These are phyloP conservation scores for Heliconius hermathena DNA, from an alignment of 1,140 invertebrate genomes.

Conservation along the genomic window DNA sequence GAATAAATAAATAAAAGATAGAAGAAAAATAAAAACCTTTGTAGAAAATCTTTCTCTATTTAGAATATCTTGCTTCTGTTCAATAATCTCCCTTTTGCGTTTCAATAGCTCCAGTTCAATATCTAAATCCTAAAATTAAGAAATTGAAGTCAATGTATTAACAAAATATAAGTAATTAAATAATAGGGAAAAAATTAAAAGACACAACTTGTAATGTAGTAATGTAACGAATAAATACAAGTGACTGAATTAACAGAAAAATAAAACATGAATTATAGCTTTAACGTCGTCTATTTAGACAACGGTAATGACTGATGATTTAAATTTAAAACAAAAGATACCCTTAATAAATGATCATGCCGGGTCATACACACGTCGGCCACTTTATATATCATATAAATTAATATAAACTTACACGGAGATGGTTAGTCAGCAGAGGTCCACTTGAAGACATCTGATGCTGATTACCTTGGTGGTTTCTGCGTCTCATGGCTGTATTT, in stretches of 20 bases:
- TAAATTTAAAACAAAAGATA: background rate
- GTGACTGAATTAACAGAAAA: too few relatives aligned
- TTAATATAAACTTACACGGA: slow-evolving; percentile 36
- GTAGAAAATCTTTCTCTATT: slow-evolving; percentile 18
- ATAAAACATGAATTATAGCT: too few relatives aligned
- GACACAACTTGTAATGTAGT: too few relatives aligned
- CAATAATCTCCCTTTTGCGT: slow-evolving; percentile 56
- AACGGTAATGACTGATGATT: background rate
- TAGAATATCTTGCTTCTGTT: slow-evolving; percentile 51
- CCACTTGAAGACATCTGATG: slow-evolving; percentile 16
- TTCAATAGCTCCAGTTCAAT: slow-evolving; percentile 57
- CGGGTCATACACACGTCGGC: background rate
- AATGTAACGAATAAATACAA: background rate
- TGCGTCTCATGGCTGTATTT: slow-evolving; percentile 10
- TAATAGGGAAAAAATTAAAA: background rate
- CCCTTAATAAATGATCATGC: background rate
- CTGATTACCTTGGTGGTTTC: slow-evolving; percentile 16
- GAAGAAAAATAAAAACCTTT: slow-evolving; percentile 25
- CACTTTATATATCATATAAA: background rate
- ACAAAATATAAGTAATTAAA: slow-evolving; percentile 8
- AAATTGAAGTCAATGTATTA: slow-evolving; percentile 14
- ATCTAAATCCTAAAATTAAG: slow-evolving; percentile 51
- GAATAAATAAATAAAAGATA: background rate
- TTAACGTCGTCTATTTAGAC: background rate
- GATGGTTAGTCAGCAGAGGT: slow-evolving; percentile 37